Base-by-base conservation (phyloP, 2,113 vertebrate genomes). In the Sorex fumeus region DNA sequence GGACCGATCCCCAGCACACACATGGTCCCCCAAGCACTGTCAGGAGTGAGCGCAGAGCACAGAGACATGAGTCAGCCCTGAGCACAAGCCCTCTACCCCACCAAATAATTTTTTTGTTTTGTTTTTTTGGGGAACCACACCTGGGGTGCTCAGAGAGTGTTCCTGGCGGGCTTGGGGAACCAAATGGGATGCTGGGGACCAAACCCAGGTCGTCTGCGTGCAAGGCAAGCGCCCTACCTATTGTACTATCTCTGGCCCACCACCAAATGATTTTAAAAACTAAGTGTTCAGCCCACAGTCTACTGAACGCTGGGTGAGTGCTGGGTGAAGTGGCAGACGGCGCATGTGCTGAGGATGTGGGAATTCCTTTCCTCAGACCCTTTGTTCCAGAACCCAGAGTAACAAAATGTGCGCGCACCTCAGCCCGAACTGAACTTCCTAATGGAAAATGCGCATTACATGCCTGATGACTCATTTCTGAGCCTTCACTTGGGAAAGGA, bases 361-460 rank as follows among this genome's bases (percentile, higher is more conserved):
- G 62, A 75, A 74, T 25, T 27, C 57, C 28, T 12, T 34, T 50
- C 53, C 70, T 25, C 66, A 21, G 3, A 50, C 25, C 45, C 70
- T 69, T 7, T 47, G 76, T 30, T 62, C 34, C 25, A 40, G 75
- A 60, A 85, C 9, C 78, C 62, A 15, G 16, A 0, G 34, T 6
- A 6, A 4, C 10, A 8, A 8, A 40, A 76, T 9, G 32, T 3
- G 6, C 2, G 23, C 0, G 13, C 23, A 84, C 43, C 18, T 34
- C 86, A 80, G 45, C 40, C 57, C 60, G 43, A 53, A 21, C 11
- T 50, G 19, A 60, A 50, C 43, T 80, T 95, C 82, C 77, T 74
- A 86, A 47, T 15, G 72, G 0, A 88, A 90, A 87, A 47, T 25
- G 72, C 0, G 3, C 93, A 43, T 11, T 23, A 18, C 30, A 36